Conservation (phyloP, 2,888 invertebrate genomes). For the Aquatica leii region DNA sequence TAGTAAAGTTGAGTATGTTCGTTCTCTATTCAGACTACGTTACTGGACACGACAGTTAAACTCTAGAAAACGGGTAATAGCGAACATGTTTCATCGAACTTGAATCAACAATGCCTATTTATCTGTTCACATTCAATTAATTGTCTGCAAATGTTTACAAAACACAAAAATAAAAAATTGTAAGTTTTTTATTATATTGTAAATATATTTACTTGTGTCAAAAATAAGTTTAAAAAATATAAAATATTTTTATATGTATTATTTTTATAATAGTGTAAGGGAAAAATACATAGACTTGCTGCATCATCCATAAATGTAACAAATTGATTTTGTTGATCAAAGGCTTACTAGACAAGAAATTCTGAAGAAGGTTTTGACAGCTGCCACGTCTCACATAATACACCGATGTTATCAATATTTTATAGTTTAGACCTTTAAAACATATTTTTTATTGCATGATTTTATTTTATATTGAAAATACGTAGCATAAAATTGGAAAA, state of each 20-base stretch:
- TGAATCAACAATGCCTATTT: conserved; percentile 2
- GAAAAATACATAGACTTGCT: conserved; percentile 5
- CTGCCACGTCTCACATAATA: conserved; percentile 34
- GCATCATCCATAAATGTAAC: conserved; percentile 33
- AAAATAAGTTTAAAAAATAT: too few relatives aligned
- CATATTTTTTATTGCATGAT: conserved; percentile 25
- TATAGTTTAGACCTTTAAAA: conserved; percentile 25
- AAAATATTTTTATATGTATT: background rate
- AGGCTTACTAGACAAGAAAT: conserved; percentile 29
- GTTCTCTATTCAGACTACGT: conserved; percentile 18
- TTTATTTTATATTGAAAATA: conserved; percentile 17
- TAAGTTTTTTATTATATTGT: too few relatives aligned
- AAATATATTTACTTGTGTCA: too few relatives aligned
- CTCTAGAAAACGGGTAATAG: conserved; percentile 14
- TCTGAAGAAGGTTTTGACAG: conserved; percentile 37
- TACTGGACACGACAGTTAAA: conserved; percentile 29
- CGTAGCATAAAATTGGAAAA: background rate
- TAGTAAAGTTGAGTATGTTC: conserved; percentile 23
- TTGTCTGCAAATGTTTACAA: background rate
- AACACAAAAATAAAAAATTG: too few relatives aligned
- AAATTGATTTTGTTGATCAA: conserved; percentile 37
- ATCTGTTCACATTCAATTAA: background rate
- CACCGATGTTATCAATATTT: conserved; percentile 33
- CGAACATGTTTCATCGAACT: conserved; percentile 7
- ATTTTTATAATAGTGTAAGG: background rate